Percentiles rank a stretch among this genome's conserved stretches.
phyloP scores from a whole-genome alignment of 2,888 invertebrate genomes.

The Erebia aethiops region DNA sequence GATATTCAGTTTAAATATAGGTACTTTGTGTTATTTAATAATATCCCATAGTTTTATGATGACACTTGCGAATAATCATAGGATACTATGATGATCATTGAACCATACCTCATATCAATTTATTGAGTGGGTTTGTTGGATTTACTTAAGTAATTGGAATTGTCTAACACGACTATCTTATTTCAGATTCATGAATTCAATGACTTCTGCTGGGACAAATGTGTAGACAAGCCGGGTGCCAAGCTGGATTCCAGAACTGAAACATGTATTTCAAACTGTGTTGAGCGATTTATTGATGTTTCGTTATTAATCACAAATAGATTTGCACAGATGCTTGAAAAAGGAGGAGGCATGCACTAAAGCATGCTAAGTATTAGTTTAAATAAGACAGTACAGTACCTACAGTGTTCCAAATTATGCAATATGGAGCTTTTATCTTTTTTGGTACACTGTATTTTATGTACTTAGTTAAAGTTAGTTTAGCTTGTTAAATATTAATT shows the following conservation, averaged over 20 bases:
- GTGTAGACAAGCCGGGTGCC: constrained; percentile 93
- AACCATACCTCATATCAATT: too few relatives aligned
- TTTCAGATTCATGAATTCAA: constrained; percentile 95
- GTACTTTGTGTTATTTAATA: too few relatives aligned
- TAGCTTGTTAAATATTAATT: neutral
- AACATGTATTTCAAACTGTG: constrained; percentile 95
- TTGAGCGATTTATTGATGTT: constrained; percentile 96
- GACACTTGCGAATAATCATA: neutral
- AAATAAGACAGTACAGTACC: neutral
- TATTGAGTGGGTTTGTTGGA: too few relatives aligned
- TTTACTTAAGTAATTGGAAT: too few relatives aligned
- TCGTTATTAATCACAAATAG: constrained; percentile 93
- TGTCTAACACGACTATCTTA: neutral
- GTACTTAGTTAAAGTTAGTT: neutral
- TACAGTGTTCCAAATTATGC: neutral
- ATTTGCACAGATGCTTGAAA: constrained; percentile 93
- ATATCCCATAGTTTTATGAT: neutral
- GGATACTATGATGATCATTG: too few relatives aligned
- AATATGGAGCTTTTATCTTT: neutral
- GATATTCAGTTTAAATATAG: too few relatives aligned
- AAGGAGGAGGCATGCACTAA: constrained; percentile 84
- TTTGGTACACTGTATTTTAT: neutral
- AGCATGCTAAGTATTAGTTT: neutral
- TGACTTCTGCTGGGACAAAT: constrained; percentile 98
- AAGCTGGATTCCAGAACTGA: constrained; percentile 95